Base-by-base conservation (phyloP, 2,888 invertebrate species). In the Coenonympha glycerion region DNA sequence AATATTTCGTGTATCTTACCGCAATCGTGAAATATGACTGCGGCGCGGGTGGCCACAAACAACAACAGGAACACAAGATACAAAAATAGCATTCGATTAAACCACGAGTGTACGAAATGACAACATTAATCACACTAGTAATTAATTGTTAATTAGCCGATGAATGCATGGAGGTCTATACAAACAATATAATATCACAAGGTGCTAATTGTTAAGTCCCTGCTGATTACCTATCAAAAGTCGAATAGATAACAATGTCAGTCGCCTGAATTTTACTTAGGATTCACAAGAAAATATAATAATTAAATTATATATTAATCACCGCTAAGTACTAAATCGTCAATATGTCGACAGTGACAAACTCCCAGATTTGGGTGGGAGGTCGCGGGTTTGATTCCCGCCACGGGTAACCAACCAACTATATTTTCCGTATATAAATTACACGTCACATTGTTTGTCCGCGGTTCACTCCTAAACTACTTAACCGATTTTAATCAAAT, bases 21-120 rank as follows among this genome's bases (percentile, higher is more conserved):
- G 56, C 83, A 83, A 57, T 82, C 82, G 67, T 76, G 71, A 56
- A 82, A 83, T 31, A 75, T 61, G 26, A 82, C 79, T 46, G 71
- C 69, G 31, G 70, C 69, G 37, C 64, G 51, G 44, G 60, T 67
- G 33, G 60, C 47, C 28, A 62, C 55, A 19, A 68, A 58, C 46
- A 57, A 51, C 13, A 73, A 51, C 41, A 59, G 67, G 44, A 74
- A 53, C 18, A 73, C 56, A 28, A 67, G 21, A 8, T 53, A 58
- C 45, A 69, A 49, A 36, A 66, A 54, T 62, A 69, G 67, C 73
- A 76, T 76, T 62, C 60, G 59, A 52, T 51, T 28, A n/a, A n/a
- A n/a, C n/a, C n/a, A n/a, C n/a, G n/a, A n/a, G n/a, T 19, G 49
- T 28, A 48, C 49, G 60, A 52, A 39, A 47, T 28, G 49, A 49